These are phyloP conservation scores for Herminia tarsipennalis DNA, from an alignment of 2,888 invertebrate genomes.

Conservation along the genomic window DNA sequence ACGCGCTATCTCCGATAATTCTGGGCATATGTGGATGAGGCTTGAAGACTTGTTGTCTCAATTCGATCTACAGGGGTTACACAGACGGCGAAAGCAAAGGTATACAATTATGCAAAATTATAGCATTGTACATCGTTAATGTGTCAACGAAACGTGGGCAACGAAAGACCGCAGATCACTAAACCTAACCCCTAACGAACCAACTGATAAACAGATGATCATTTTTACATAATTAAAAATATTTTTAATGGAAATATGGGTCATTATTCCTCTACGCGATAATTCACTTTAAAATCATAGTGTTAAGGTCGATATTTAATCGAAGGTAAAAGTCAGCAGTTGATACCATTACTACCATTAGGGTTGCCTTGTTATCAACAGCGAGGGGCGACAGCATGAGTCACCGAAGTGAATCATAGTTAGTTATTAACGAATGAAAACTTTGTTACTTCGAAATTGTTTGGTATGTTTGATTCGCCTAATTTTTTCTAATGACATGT, in stretches of 20 bases:
- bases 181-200: conserved; percentile 1
- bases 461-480: conserved; percentile 5
- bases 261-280: conserved; percentile 12
- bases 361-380: conserved; percentile 34
- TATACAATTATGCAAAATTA: too few species aligned
- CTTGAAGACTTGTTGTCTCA: too few species aligned
- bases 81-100: too few species aligned
- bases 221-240: conserved; percentile 18
- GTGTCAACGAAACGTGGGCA: too few species aligned
- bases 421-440: conserved; percentile 18
- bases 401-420: conserved; percentile 44
- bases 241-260: conserved; percentile 21
- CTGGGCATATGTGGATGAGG: too few species aligned
- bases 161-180: background rate
- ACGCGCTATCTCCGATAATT: too few species aligned
- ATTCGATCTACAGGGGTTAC: too few species aligned
- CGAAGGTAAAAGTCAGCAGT: background rate
- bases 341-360: conserved; percentile 16
- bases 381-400: conserved; percentile 28
- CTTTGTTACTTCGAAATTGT: conserved; percentile 8
- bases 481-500: too few species aligned
- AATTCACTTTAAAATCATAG: conserved; percentile 1
- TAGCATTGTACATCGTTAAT: too few species aligned
- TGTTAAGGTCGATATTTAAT: conserved; percentile 4
- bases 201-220: conserved; percentile 10